A percentile compares a stretch with the other conserved stretches of the same genome.
Conservation (phyloP, 2,797 vertebrate species). For the Peromyscus melanophrys region DNA sequence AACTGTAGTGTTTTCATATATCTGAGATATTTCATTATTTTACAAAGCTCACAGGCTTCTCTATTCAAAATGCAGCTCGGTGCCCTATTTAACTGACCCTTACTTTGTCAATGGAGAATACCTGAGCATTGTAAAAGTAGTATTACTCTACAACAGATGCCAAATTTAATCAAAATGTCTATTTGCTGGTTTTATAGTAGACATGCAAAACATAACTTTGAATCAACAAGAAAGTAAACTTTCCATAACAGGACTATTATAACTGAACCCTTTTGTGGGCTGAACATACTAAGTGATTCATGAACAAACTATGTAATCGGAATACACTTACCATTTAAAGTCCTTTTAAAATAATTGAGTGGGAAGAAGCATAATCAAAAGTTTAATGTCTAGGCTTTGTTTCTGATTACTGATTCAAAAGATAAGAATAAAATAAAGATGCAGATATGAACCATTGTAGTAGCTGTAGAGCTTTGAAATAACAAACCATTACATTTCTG, state of each 20-base stretch:
- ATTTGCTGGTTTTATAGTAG: neutral
- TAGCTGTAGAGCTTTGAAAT: constrained; percentile 41
- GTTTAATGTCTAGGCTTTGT: constrained; percentile 66
- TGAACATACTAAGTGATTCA: constrained; percentile 65
- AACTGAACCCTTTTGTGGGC: constrained; percentile 44
- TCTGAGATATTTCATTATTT: neutral
- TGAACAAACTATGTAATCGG: constrained; percentile 29
- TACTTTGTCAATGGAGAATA: constrained; percentile 14
- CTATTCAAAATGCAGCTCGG: neutral
- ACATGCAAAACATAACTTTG: neutral
- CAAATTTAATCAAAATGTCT: neutral
- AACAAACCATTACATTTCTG: constrained; percentile 52
- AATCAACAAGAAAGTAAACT: constrained; percentile 21
- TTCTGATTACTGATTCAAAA: constrained; percentile 61
- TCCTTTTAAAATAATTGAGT: constrained; percentile 71
- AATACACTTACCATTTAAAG: constrained; percentile 54
- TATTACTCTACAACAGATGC: neutral
- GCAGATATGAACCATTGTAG: constrained; percentile 4
- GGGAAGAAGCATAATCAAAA: constrained; percentile 61
- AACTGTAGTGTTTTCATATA: neutral
- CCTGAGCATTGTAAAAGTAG: neutral
- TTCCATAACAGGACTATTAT: constrained; percentile 49
- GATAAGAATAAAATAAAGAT: constrained; percentile 61
- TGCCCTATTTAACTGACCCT: neutral
- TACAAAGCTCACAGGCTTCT: neutral